A percentile compares a stretch with the other conserved stretches of the same genome.
Conservation (phyloP, 2,888 invertebrate genomes). For the Ornithoptera alexandrae region DNA sequence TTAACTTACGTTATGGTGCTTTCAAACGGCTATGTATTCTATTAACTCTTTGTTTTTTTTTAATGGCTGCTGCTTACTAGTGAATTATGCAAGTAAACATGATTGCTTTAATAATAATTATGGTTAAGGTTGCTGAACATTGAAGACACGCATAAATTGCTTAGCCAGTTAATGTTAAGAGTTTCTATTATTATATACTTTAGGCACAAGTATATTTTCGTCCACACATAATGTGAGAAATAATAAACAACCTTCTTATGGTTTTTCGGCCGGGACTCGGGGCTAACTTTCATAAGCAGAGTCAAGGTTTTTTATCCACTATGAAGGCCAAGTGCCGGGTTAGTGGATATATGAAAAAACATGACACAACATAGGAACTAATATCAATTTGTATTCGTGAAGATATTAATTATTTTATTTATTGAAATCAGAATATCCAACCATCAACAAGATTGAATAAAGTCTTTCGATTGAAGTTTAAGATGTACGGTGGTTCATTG, state of each 20-base stretch:
- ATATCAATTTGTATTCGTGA: not conserved
- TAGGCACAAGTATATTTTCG: not conserved
- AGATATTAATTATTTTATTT: not conserved
- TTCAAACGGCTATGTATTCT: slow-evolving; percentile 5
- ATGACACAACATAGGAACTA: not conserved
- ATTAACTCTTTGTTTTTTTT: not conserved
- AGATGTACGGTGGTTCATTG: not conserved
- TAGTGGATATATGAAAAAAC: not conserved
- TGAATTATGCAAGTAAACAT: not conserved
- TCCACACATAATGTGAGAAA: not conserved
- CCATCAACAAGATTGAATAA: not conserved
- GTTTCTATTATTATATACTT: not conserved
- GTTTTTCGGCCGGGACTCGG: no score
- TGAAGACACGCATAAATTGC: slow-evolving; percentile 8
- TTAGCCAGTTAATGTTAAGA: slow-evolving; percentile 3
- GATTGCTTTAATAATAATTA: not conserved
- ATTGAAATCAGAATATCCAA: not conserved
- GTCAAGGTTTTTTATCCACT: no score
- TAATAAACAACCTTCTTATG: no score
- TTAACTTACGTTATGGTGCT: slow-evolving; percentile 11
- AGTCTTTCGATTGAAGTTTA: not conserved
- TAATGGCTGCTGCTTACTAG: not conserved
- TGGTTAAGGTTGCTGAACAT: not conserved
- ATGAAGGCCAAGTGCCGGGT: no score
- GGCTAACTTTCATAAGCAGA: no score